A percentile compares a stretch with the other conserved stretches of the same genome.
Conservation (phyloP, 2,888 invertebrate species). For the Heliconius erato region DNA sequence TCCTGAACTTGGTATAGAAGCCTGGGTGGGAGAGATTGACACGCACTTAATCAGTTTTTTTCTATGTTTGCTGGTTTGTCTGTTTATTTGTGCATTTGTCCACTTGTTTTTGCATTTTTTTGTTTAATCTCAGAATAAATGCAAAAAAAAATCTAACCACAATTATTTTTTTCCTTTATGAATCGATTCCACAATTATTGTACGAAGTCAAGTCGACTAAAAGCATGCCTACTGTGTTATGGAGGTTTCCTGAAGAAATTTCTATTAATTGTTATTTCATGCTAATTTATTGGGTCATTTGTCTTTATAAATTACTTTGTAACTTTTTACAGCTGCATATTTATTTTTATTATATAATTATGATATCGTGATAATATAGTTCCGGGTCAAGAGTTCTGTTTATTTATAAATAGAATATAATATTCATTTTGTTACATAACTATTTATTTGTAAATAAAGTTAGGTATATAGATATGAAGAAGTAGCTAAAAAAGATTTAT, state of each 20-base stretch:
- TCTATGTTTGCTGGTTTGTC: no score
- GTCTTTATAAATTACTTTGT: not conserved
- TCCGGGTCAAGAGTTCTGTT: slow-evolving; percentile 43
- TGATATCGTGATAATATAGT: slow-evolving; percentile 31
- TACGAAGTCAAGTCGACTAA: not conserved
- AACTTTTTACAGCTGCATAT: not conserved
- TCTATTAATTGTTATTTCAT: not conserved
- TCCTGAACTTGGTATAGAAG: no score
- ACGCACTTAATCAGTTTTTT: no score
- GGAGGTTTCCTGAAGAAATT: not conserved
- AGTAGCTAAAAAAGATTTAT: no score
- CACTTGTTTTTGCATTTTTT: no score
- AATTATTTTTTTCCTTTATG: no score
- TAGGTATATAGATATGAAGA: not conserved
- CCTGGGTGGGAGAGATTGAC: no score
- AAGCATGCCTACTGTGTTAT: not conserved
- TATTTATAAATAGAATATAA: slow-evolving; percentile 33
- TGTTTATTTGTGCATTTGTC: no score
- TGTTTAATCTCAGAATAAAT: no score
- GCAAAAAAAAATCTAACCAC: no score
- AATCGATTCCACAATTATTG: no score
- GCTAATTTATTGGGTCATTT: not conserved
- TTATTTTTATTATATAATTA: not conserved
- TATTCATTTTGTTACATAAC: not conserved
- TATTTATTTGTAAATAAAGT: not conserved